A percentile compares a stretch with the other conserved stretches of the same genome.
phyloP scores from a whole-genome alignment of 1,140 invertebrate genomes.

The Lerema accius region DNA sequence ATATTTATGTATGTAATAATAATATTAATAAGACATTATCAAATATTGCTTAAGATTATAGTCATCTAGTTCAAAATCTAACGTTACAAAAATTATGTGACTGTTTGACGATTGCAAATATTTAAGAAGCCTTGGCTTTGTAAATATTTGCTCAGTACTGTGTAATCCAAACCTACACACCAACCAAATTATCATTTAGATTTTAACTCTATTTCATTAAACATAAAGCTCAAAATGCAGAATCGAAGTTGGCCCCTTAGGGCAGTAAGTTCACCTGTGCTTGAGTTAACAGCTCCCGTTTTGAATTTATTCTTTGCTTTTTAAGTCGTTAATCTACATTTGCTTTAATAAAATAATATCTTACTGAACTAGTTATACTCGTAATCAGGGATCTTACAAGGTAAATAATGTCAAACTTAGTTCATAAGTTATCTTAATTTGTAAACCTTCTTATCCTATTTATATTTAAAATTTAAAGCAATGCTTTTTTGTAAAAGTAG shows the following conservation, averaged over 20 bases:
- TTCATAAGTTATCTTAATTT: constrained; percentile 1
- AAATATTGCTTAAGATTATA: no score
- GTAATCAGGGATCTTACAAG: background rate
- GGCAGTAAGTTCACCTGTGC: constrained; percentile 47
- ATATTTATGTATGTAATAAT: no score
- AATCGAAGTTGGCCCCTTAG: background rate
- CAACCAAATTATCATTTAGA: constrained; percentile 36
- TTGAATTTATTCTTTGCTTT: constrained; percentile 58
- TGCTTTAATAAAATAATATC: constrained; percentile 37
- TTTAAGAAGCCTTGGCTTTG: constrained; percentile 39
- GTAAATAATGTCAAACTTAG: constrained; percentile 12
- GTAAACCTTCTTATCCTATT: constrained; percentile 2
- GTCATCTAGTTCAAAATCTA: constrained; percentile 50
- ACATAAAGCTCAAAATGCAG: constrained; percentile 30
- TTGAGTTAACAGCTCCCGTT: constrained; percentile 63
- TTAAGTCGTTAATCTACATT: constrained; percentile 56
- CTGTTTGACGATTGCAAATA: constrained; percentile 45
- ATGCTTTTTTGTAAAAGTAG: no score
- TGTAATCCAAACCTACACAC: constrained; percentile 49
- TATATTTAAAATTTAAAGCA: no score
- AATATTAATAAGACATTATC: no score
- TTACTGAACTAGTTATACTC: no score
- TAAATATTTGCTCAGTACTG: constrained; percentile 62
- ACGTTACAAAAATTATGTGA: constrained; percentile 55
- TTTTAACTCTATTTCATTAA: constrained; percentile 1